A percentile compares a stretch with the other conserved stretches of the same genome.
Conservation (phyloP, 2,888 invertebrate genomes). For the Beris chalybata region DNA sequence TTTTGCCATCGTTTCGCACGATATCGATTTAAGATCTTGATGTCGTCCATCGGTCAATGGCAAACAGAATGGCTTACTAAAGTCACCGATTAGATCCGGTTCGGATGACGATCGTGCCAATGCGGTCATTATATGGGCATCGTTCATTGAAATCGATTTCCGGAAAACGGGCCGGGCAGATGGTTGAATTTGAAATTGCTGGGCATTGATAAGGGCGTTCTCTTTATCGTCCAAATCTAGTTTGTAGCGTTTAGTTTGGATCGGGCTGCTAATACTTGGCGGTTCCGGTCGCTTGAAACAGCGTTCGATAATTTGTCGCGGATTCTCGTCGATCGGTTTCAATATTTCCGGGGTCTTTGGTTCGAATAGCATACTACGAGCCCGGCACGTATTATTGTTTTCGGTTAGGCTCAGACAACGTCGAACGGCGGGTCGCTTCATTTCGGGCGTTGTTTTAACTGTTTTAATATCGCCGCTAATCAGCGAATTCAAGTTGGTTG, state of each 20-base stretch:
- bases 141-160: constrained; percentile 75
- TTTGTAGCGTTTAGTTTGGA: constrained; percentile 55
- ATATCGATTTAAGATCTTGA: constrained; percentile 78
- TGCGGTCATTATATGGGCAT: constrained; percentile 71
- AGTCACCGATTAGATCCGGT: constrained; percentile 83
- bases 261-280: constrained; percentile 59
- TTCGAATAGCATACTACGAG: constrained; percentile 57
- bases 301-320: constrained; percentile 36
- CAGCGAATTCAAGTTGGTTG: constrained; percentile 62
- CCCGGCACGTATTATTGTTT: constrained; percentile 44
- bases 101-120: constrained; percentile 69
- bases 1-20: constrained; percentile 70
- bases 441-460: constrained; percentile 54
- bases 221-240: constrained; percentile 45
- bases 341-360: constrained; percentile 51
- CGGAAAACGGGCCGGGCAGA: constrained; percentile 57
- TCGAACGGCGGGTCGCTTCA: constrained; percentile 57
- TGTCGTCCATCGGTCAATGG: constrained; percentile 76
- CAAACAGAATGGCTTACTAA: constrained; percentile 71
- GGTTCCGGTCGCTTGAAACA: constrained; percentile 71
- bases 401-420: constrained; percentile 59
- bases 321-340: constrained; percentile 47
- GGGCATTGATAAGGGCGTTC: constrained; percentile 19
- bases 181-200: constrained; percentile 36
- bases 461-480: constrained; percentile 61